Percentiles rank a stretch among this genome's conserved stretches.
Conservation (phyloP, 2,888 invertebrate genomes). For the Drepanosiphum platanoidis region DNA sequence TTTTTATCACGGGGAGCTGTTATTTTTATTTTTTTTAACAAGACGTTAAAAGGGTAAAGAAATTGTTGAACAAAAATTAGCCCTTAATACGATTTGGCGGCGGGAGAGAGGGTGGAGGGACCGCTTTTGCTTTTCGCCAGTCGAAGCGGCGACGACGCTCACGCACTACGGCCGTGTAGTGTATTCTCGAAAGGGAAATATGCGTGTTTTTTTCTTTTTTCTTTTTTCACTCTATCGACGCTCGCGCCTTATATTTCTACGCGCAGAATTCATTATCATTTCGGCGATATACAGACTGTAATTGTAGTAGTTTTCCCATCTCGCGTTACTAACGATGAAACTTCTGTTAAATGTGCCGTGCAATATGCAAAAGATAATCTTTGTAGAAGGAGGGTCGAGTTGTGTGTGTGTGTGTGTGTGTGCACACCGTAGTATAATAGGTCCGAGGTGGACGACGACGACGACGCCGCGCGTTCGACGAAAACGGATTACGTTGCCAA, state of each 20-base stretch:
- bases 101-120: neutral
- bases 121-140: neutral
- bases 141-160: constrained; percentile 7
- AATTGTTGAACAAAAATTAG: constrained; percentile 45
- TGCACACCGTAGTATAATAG: neutral
- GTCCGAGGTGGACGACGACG: constrained; percentile 2
- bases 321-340: constrained; percentile 31
- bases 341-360: constrained; percentile 41
- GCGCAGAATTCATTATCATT: constrained; percentile 10
- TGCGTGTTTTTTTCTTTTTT: too few species aligned
- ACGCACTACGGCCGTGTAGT: neutral
- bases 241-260: constrained; percentile 5
- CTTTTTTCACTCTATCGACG: neutral
- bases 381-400: neutral
- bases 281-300: constrained; percentile 6
- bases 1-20: constrained; percentile 22
- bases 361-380: constrained; percentile 46
- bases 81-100: constrained; percentile 40
- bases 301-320: neutral
- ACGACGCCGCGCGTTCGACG: constrained; percentile 6
- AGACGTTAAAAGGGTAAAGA: constrained; percentile 46
- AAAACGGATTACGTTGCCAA: constrained; percentile 54
- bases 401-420: too few species aligned
- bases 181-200: constrained; percentile 23
- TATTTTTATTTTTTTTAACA: constrained; percentile 11